A percentile compares a stretch with the other conserved stretches of the same genome.
Conservation (phyloP, 2,797 vertebrate genomes). For the Scolopax bukidnonensis region DNA sequence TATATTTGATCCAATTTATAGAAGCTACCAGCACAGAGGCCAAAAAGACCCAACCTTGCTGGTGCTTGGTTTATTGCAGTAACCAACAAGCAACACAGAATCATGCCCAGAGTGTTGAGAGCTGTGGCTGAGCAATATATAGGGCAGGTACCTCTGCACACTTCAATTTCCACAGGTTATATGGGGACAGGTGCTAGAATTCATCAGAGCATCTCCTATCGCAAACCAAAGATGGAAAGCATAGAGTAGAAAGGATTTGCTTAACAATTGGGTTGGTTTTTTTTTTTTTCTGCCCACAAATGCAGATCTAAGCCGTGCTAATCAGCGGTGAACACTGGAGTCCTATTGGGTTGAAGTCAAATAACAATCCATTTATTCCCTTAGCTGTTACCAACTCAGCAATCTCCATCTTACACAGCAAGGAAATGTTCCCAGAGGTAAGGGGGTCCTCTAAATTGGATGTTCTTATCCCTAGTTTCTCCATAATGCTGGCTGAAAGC, state of each 20-base stretch:
- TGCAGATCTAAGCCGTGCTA: conserved; percentile 38
- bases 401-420: conserved; percentile 44
- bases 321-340: conserved; percentile 30
- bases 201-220: not conserved
- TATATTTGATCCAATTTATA: not conserved
- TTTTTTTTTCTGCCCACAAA: not conserved
- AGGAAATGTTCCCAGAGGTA: conserved; percentile 23
- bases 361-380: conserved; percentile 30
- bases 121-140: not conserved
- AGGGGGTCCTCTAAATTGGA: conserved; percentile 13
- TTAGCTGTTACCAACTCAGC: conserved; percentile 53
- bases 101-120: not conserved
- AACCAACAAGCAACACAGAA: not conserved
- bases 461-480: conserved; percentile 36
- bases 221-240: not conserved
- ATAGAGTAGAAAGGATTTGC: not conserved
- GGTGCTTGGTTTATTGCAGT: not conserved
- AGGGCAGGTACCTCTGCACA: not conserved
- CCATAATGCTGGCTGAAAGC: conserved; percentile 40
- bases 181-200: not conserved
- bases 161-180: not conserved
- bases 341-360: conserved; percentile 45
- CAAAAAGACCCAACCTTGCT: not conserved
- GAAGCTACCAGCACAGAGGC: not conserved
- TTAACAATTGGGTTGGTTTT: not conserved